Percentiles rank a stretch among this genome's conserved stretches.
These are phyloP conservation scores for Apteryx mantelli DNA, from an alignment of 2,113 vertebrate species.

Conservation along the genomic window DNA sequence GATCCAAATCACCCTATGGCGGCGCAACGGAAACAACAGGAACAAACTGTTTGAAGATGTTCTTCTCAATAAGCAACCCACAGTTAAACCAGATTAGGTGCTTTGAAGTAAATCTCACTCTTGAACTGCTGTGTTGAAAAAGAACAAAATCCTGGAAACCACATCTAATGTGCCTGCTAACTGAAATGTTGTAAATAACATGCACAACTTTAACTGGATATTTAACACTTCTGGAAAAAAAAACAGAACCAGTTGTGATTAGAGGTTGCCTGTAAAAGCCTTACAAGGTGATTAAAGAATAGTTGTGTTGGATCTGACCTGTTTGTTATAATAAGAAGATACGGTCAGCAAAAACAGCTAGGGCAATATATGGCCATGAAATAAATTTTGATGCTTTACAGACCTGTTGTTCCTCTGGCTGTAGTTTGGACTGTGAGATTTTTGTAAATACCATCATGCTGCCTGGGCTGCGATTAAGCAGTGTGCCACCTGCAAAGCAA, in stretches of 20 bases:
- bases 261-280: background rate
- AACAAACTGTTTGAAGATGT: background rate
- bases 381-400: background rate
- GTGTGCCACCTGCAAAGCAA: background rate
- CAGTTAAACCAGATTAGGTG: rapidly evolving
- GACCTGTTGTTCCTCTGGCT: background rate
- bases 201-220: rapidly evolving
- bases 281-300: background rate
- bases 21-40: background rate
- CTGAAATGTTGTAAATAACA: background rate
- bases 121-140: background rate
- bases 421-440: background rate
- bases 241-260: background rate
- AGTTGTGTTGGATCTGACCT: background rate
- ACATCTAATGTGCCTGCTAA: background rate
- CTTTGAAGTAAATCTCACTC: background rate
- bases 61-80: background rate
- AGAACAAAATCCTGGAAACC: background rate
- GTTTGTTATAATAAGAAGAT: background rate
- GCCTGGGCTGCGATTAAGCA: background rate
- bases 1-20: background rate
- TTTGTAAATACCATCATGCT: background rate
- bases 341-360: background rate
- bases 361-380: background rate
- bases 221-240: background rate